A percentile compares a stretch with the other conserved stretches of the same genome.
phyloP scores from a whole-genome alignment of 2,888 invertebrate genomes.

The Mesorhabditis sp. region DNA sequence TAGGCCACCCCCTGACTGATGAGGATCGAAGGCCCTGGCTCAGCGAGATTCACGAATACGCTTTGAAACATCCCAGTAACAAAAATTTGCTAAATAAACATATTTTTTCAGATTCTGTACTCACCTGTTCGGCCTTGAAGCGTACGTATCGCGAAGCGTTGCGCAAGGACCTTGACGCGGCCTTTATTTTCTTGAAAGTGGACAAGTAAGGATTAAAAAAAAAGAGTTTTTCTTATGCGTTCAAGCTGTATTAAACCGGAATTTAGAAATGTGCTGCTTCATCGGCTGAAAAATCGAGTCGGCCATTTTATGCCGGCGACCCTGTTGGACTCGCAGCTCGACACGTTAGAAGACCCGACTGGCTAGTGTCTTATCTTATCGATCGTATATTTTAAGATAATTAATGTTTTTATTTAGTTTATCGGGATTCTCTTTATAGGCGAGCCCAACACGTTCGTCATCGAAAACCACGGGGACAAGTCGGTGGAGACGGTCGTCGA shows the following conservation, averaged over 20 bases:
- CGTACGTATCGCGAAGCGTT: neutral
- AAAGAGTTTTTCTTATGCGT: neutral
- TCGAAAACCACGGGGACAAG: neutral
- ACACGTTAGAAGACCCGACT: neutral
- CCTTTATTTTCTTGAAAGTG: neutral
- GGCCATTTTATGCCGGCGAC: slow-evolving; percentile 6
- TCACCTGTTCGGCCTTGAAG: slow-evolving; percentile 8
- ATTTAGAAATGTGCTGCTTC: neutral
- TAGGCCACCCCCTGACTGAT: neutral
- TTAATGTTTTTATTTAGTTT: neutral
- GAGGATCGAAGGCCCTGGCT: neutral
- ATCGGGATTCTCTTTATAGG: neutral
- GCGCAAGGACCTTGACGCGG: neutral
- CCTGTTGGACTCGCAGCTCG: slow-evolving; percentile 6
- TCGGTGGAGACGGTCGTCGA: neutral
- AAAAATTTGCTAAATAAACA: neutral
- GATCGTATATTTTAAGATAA: neutral
- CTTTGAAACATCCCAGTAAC: neutral
- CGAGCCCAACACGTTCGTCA: neutral
- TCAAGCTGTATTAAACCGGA: no score
- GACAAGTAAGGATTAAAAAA: neutral
- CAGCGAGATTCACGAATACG: neutral
- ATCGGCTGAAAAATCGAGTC: neutral
- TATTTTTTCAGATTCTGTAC: neutral
- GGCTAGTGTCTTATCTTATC: neutral